Base-by-base conservation (phyloP, 1,140 invertebrate species). In the Riptortus pedestris region DNA sequence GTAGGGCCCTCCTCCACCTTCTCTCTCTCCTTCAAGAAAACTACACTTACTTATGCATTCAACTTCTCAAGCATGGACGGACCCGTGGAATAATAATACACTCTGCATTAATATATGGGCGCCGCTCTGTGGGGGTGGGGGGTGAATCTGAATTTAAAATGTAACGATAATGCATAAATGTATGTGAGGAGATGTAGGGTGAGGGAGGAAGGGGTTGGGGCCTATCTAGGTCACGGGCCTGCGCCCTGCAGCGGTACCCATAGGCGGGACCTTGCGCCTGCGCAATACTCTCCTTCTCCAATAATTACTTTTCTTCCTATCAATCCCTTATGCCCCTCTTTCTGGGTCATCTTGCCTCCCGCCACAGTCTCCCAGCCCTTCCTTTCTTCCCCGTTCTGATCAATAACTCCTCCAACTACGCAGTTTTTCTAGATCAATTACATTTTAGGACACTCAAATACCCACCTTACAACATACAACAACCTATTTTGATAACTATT, bases 71-170 rank as follows among this genome's bases (percentile, higher is more conserved):
- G 72, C 73, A 71, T 72, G 68, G 71, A 68, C 69, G 73, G 75
- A 75, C 72, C 72, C 72, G 71, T 70, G 73, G 76, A 78, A 77
- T 78, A 78, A 78, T 78, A 77, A 77, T 75, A 76, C 73, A 71
- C 72, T 73, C 70, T 71, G 76, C 76, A 75, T 77, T 76, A 77
- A 77, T 77, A 77, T 74, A 77, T 76, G 57, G 47, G 64, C 68
- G 67, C 64, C 3, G 29, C 14, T 16, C 26, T 18, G 55, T 63
- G 65, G 20, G 65, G 29, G 66, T 62, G 73, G 70, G 71, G 68
- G 71, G 70, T 67, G 65, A 70, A 67, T 71, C 70, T 73, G 72
- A 71, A 74, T 72, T 70, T 67, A 66, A 68, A 67, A 67, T 61
- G 59, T 66, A 66, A 65, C 61, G 66, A 69, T 67, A 68, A 70